Percentiles rank a stretch among this genome's conserved stretches.
These are phyloP conservation scores for Odontocolon sp. DNA, from an alignment of 2,888 invertebrate species.

Conservation along the genomic window DNA sequence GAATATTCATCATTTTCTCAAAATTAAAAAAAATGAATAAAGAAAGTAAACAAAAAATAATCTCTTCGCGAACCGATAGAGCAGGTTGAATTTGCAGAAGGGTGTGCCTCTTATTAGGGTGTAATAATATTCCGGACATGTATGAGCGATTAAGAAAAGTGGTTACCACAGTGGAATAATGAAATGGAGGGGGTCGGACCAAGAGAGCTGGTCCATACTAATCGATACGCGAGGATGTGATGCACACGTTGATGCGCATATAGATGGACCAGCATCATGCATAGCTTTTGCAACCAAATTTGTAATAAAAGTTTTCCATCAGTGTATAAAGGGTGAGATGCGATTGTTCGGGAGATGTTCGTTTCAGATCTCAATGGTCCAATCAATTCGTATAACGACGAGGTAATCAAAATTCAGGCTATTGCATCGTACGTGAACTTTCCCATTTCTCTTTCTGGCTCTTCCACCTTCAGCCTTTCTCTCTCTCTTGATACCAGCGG, in stretches of 20 bases:
- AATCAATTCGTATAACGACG: constrained; percentile 54
- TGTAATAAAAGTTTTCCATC: constrained; percentile 40
- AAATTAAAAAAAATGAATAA: constrained; percentile 4
- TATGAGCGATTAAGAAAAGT: constrained; percentile 63
- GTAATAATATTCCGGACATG: constrained; percentile 60
- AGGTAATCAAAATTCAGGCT: constrained; percentile 54
- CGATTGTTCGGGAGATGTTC: background rate
- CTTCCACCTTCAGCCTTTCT: constrained; percentile 27
- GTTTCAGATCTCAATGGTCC: constrained; percentile 47
- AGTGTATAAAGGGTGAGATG: background rate
- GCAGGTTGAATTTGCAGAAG: constrained; percentile 23
- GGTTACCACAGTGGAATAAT: constrained; percentile 61
- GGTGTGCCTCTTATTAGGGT: constrained; percentile 46
- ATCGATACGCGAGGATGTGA: constrained; percentile 45
- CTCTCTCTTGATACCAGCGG: constrained; percentile 18
- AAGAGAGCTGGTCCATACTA: constrained; percentile 52
- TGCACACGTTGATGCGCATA: constrained; percentile 10
- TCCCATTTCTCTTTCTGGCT: constrained; percentile 26
- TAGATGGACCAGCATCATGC: constrained; percentile 3
- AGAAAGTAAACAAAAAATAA: constrained; percentile 2
- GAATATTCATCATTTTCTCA: no score
- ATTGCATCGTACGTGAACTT: constrained; percentile 20
- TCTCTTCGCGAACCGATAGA: constrained; percentile 21
- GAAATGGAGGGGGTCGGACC: constrained; percentile 46
- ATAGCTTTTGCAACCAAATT: constrained; percentile 36